Evolutionary conservation across 2,113 vertebrate species (phyloP).

Genomic region (Anguilla japonica): DNA sequence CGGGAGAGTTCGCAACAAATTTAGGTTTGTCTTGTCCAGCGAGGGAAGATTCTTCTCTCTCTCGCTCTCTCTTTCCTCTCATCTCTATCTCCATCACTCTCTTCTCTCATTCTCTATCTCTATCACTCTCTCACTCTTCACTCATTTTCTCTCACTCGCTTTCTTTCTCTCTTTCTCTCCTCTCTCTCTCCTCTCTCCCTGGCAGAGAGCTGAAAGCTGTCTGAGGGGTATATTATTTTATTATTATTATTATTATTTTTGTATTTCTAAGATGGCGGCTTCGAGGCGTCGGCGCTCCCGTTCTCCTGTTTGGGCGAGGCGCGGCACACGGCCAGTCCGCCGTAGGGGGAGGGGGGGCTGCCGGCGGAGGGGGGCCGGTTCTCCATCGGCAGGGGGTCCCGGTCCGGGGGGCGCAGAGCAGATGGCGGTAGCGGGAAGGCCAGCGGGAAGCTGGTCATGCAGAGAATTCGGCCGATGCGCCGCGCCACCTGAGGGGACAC

Average conservation of each 20-base stretch:
- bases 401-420: conserved; percentile 66
- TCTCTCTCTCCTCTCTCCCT: background rate
- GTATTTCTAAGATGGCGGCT: conserved; percentile 73
- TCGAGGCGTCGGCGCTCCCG: conserved; percentile 73
- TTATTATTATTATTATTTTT: too few species aligned
- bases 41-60: background rate
- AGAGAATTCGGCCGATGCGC: conserved; percentile 87
- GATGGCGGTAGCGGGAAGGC: conserved; percentile 86
- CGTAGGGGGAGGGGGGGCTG: conserved; percentile 77
- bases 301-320: conserved; percentile 87
- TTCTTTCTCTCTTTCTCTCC: background rate
- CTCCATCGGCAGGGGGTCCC: conserved; percentile 63
- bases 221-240: background rate
- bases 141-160: background rate
- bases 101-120: background rate
- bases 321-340: conserved; percentile 62
- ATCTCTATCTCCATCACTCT: too few species aligned
- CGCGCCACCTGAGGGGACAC: conserved; percentile 79
- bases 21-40: background rate
- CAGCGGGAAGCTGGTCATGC: conserved; percentile 91
- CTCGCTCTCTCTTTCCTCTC: background rate
- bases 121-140: too few species aligned
- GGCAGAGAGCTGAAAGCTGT: conserved; percentile 1
- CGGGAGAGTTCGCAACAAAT: background rate
- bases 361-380: conserved; percentile 77